These are phyloP conservation scores for Sorex araneus DNA, from an alignment of 2,113 vertebrate species.

Conservation along the genomic window DNA sequence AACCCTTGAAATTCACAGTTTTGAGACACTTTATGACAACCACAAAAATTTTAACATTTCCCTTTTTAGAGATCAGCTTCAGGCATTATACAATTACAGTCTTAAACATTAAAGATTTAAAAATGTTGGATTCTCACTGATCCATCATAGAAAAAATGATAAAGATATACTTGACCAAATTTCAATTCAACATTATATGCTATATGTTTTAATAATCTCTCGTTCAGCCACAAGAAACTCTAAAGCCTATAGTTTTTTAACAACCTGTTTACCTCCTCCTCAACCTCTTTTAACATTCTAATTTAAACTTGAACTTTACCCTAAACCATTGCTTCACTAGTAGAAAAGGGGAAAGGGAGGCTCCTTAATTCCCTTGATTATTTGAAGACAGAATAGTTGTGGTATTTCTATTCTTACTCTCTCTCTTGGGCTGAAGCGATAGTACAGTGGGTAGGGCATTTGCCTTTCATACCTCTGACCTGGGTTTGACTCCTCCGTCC, in stretches of 20 bases:
- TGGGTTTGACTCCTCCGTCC: too few relatives aligned
- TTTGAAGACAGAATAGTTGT: too few relatives aligned
- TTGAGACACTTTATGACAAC: neutral
- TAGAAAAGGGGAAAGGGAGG: too few relatives aligned
- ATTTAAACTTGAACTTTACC: constrained; percentile 18
- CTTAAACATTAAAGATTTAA: constrained; percentile 29
- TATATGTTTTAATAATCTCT: neutral
- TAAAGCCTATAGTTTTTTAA: neutral
- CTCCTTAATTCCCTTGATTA: too few relatives aligned
- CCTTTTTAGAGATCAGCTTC: constrained; percentile 31
- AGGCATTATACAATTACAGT: neutral
- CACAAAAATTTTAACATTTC: constrained; percentile 3
- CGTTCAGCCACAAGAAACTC: neutral
- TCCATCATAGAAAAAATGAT: neutral
- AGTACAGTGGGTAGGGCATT: too few relatives aligned
- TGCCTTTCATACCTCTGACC: too few relatives aligned
- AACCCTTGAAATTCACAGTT: neutral
- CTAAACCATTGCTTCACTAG: neutral
- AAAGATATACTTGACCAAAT: neutral
- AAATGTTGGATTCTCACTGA: neutral
- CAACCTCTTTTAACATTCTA: neutral
- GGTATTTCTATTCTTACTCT: neutral
- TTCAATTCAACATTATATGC: constrained; percentile 26
- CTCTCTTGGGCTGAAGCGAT: too few relatives aligned
- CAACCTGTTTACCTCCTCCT: neutral